Conservation (phyloP, 2,113 vertebrate genomes). For the Dicrurus megarhynchus region DNA sequence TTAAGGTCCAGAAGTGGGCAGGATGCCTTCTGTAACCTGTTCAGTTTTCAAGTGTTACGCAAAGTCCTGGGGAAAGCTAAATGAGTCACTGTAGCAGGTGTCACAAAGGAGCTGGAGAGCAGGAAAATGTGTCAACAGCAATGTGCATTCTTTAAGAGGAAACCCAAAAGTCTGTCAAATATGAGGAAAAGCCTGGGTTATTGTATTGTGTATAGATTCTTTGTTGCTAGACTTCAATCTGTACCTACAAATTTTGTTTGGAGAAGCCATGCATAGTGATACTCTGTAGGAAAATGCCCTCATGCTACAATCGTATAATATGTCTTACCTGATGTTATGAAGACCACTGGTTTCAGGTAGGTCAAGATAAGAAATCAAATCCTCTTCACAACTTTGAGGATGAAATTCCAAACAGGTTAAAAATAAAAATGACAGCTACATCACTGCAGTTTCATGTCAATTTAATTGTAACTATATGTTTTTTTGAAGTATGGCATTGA, state of each 20-base stretch:
- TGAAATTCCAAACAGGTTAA: neutral
- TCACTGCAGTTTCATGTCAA: neutral
- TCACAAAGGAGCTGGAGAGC: neutral
- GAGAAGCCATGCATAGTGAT: neutral
- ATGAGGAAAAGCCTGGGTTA: neutral
- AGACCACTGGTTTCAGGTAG: neutral
- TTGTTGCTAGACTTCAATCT: neutral
- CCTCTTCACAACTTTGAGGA: neutral
- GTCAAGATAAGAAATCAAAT: neutral
- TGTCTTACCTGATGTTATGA: neutral
- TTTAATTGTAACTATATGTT: neutral
- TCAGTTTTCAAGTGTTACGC: neutral
- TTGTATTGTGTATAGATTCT: neutral
- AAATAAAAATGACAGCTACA: neutral
- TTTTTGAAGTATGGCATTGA: neutral
- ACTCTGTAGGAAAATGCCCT: neutral
- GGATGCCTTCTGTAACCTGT: neutral
- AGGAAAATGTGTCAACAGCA: neutral
- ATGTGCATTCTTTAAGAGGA: neutral
- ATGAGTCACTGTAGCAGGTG: neutral
- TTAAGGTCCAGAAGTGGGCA: neutral
- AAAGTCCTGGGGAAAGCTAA: neutral
- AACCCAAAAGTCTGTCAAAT: neutral
- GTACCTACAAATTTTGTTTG: neutral
- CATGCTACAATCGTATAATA: accelerated